Conservation (phyloP, 2,797 vertebrate species). For the Mormyrops attenuatus region DNA sequence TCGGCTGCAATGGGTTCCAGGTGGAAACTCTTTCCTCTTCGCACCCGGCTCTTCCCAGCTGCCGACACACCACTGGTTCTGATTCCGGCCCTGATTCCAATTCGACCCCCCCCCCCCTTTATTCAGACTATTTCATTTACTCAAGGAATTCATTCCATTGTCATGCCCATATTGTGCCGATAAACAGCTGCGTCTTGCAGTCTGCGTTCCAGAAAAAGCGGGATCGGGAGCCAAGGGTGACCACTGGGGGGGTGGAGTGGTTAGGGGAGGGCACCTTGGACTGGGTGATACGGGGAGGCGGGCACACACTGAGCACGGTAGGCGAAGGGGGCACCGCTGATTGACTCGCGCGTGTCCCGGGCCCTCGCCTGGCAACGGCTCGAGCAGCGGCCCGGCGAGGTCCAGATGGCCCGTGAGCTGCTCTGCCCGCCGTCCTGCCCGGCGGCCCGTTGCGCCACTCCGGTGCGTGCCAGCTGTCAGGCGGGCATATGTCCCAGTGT, state of each 20-base stretch:
- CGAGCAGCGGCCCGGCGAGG: neutral
- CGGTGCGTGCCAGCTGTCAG: conserved; percentile 39
- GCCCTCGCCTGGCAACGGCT: conserved; percentile 28
- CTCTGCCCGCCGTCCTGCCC: conserved; percentile 22
- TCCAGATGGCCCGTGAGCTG: conserved; percentile 14
- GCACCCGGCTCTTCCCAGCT: neutral
- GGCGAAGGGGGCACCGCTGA: conserved; percentile 46
- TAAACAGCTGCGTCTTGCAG: neutral
- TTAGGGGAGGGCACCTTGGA: conserved; percentile 2
- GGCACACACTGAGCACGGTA: conserved; percentile 31
- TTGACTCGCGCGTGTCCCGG: conserved; percentile 47
- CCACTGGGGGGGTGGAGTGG: conserved; percentile 26
- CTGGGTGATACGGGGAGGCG: neutral
- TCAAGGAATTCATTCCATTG: neutral
- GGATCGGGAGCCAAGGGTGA: conserved; percentile 46
- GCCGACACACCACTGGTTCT: neutral
- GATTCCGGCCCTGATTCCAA: neutral
- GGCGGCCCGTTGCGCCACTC: conserved; percentile 21
- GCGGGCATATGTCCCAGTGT: conserved; percentile 25
- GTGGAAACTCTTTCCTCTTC: neutral
- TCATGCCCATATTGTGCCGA: neutral
- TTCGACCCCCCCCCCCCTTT: neutral
- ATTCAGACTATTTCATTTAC: neutral
- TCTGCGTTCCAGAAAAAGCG: conserved; percentile 18
- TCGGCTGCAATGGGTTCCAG: neutral